Evolutionary conservation across 2,113 vertebrate species (phyloP), one percentile per base, ranked within the genome.

Genomic region (Syrrhaptes paradoxus): DNA sequence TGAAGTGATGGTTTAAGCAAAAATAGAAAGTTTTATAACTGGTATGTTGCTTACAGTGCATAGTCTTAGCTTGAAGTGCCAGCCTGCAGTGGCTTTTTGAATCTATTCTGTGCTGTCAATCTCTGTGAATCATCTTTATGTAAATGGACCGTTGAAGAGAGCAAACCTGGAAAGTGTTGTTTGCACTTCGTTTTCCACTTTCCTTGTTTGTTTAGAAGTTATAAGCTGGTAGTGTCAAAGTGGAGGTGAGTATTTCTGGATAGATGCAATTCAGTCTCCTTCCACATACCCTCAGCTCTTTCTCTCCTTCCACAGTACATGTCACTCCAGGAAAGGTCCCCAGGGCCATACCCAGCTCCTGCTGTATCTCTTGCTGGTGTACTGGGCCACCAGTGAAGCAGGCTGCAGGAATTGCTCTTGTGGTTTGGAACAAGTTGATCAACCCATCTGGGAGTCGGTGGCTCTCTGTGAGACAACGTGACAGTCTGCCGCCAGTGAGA

Each of bases 1-100:
- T 51, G 87, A 97, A 51, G 80, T 96, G 93, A 95, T 92, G 95
- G 90, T 57, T 95, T 92, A 71, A 94, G 95, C 83, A 95, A 95
- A 97, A 95, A 95, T 96, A 94, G 95, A 74, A 76, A 31, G 41
- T 89, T 68, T 94, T 93, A 22, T 95, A 90, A 92, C 17, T 83
- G 78, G 46, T 85, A 48, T 32, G 66, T 93, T 96, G 95, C 94
- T 97, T 96, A 83, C 83, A 89, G 41, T 77, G 88, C 83, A 59
- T 32, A 91, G 73, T 10, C 73, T 85, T 10, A 67, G 83, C 68
- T 87, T 8, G 7, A 46, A 96, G 94, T 93, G 94, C 88, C 85
- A 96, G 66, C 80, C 92, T 61, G 91, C 85, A 85, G 86, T 74
- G 84, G 88, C 92, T 93, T 80, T 82, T 32, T 59, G 80, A 78